Percentiles rank a stretch among this genome's conserved stretches.
Evolutionary conservation across 1,140 invertebrate genomes (phyloP).

Genomic region (Drosophila sulfurigaster): DNA sequence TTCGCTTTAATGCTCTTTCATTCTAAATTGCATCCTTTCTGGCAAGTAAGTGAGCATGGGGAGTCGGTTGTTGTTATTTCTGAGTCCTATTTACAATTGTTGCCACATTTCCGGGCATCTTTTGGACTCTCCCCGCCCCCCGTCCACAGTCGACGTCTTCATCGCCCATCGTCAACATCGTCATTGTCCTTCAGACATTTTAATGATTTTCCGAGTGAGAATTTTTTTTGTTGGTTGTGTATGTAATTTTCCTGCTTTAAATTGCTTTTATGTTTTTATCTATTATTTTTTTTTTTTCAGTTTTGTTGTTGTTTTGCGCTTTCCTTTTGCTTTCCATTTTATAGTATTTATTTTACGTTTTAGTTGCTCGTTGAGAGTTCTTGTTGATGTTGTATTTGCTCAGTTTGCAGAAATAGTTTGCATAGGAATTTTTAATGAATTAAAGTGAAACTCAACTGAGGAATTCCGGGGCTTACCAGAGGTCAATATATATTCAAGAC

Average conservation of each 20-base stretch:
- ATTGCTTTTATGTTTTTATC: constrained; percentile 62
- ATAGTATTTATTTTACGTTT: constrained; percentile 51
- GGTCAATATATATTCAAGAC: constrained; percentile 23
- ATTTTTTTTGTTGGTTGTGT: constrained; percentile 54
- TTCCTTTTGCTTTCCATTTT: constrained; percentile 26
- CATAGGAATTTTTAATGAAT: constrained; percentile 24
- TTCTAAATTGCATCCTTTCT: constrained; percentile 78
- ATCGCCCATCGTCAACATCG: constrained; percentile 21
- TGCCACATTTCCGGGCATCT: constrained; percentile 72
- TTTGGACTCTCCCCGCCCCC: constrained; percentile 14
- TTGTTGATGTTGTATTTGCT: constrained; percentile 38
- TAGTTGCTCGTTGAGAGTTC: constrained; percentile 37
- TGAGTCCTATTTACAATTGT: constrained; percentile 68
- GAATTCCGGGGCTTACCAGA: constrained; percentile 33
- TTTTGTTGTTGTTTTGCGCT: constrained; percentile 4
- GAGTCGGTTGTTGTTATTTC: constrained; percentile 45
- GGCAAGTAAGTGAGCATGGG: background rate
- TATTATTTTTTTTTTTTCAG: background rate
- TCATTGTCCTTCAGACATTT: constrained; percentile 69
- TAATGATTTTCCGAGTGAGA: constrained; percentile 78
- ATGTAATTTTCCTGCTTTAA: constrained; percentile 71
- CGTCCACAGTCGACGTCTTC: constrained; percentile 16
- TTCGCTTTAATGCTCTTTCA: constrained; percentile 74
- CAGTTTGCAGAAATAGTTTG: constrained; percentile 59
- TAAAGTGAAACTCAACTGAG: constrained; percentile 15